phyloP scores from a whole-genome alignment of 1,140 invertebrate genomes.

The Leptinotarsa texana region DNA sequence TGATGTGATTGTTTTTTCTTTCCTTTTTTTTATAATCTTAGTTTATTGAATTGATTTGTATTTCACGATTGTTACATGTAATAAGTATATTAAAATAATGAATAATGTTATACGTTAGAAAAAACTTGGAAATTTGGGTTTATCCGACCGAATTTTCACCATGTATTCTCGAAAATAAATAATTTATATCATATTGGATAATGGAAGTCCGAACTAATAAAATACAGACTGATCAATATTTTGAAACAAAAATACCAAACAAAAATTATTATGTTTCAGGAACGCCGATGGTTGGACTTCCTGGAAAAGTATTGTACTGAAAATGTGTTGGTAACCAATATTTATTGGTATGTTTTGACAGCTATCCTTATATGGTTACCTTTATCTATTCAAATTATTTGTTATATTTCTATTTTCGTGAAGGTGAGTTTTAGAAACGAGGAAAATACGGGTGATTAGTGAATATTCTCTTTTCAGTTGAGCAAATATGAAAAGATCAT shows the following conservation, averaged over 20 bases:
- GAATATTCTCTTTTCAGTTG: conserved; percentile 56
- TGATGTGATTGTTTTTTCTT: too few relatives aligned
- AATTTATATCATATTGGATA: too few relatives aligned
- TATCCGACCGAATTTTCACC: too few relatives aligned
- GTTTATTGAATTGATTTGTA: too few relatives aligned
- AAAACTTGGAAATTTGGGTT: too few relatives aligned
- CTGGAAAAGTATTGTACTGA: conserved; percentile 72
- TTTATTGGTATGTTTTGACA: conserved; percentile 76
- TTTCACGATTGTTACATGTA: too few relatives aligned
- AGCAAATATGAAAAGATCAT: conserved; percentile 64
- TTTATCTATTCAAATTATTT: conserved; percentile 68
- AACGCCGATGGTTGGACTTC: conserved; percentile 71
- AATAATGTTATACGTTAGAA: too few relatives aligned
- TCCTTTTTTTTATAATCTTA: too few relatives aligned
- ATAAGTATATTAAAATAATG: too few relatives aligned
- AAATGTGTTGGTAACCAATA: conserved; percentile 62
- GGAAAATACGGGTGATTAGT: neutral
- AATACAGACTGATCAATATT: neutral
- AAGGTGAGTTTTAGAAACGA: conserved; percentile 58
- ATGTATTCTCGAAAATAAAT: too few relatives aligned
- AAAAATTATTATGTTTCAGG: conserved; percentile 54
- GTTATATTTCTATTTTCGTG: conserved; percentile 67
- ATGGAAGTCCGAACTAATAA: neutral
- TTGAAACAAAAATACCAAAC: neutral
- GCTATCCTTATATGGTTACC: conserved; percentile 73